A percentile compares a stretch with the other conserved stretches of the same genome.
Conservation (phyloP, 2,113 vertebrate genomes). For the Aspidoscelis tigris region DNA sequence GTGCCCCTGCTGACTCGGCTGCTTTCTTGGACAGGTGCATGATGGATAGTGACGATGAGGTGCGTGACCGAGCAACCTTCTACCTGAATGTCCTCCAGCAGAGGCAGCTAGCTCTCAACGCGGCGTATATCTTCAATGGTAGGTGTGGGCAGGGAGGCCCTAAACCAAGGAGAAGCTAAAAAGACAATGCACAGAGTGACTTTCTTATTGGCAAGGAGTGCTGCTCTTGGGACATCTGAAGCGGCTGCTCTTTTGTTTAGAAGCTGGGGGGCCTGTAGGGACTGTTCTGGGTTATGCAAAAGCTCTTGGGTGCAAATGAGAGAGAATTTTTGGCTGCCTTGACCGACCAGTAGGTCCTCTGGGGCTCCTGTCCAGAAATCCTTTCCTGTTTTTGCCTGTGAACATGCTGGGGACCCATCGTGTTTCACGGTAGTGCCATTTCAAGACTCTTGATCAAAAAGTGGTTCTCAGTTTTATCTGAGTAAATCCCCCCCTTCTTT, state of each 20-base stretch:
- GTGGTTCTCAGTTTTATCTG: accelerated
- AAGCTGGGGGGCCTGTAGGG: no score
- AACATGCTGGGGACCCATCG: no score
- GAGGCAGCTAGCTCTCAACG: slow-evolving; percentile 93
- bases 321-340: neutral
- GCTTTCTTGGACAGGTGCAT: slow-evolving; percentile 84
- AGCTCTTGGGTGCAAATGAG: neutral
- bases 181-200: neutral
- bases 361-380: neutral
- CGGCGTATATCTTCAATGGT: slow-evolving; percentile 96
- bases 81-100: slow-evolving; percentile 96
- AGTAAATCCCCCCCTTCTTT: slow-evolving; percentile 7
- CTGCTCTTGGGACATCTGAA: no score
- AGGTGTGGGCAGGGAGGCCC: slow-evolving; percentile 34
- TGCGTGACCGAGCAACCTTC: slow-evolving; percentile 96
- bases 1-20: accelerated
- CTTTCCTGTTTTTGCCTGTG: neutral
- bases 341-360: neutral
- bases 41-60: slow-evolving; percentile 98
- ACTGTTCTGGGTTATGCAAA: neutral
- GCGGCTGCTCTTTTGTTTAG: neutral
- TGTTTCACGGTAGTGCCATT: neutral
- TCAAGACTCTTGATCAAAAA: accelerated
- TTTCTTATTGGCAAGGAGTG: neutral
- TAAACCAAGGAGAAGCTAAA: neutral